Conservation (phyloP, 2,797 vertebrate genomes). For the Cetoscarus ocellatus region DNA sequence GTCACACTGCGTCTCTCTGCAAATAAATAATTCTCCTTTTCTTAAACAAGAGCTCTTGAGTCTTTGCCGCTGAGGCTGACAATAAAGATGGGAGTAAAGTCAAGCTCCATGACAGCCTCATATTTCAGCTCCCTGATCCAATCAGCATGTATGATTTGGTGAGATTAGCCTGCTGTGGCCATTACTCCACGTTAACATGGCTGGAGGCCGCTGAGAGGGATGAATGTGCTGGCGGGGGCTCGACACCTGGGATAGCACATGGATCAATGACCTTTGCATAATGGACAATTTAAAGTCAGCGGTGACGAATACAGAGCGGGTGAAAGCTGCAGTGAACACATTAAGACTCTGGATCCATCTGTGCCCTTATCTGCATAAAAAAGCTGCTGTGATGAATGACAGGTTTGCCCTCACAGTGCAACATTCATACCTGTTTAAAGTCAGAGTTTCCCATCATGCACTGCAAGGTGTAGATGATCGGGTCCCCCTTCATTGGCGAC, state of each 20-base stretch:
- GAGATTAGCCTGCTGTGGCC: slow-evolving; percentile 60
- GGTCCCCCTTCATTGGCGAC: slow-evolving; percentile 94
- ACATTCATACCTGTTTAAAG: slow-evolving; percentile 92
- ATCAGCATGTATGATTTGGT: slow-evolving; percentile 47
- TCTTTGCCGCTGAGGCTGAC: slow-evolving; percentile 13
- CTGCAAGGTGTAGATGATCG: slow-evolving; percentile 94
- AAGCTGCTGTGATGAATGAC: slow-evolving; percentile 35
- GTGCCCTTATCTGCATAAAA: slow-evolving; percentile 37
- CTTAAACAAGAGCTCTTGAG: slow-evolving; percentile 1
- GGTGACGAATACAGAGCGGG: slow-evolving; percentile 36
- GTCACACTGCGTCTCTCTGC: neutral
- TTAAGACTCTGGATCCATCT: slow-evolving; percentile 45
- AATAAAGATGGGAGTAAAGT: slow-evolving; percentile 22
- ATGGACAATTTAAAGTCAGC: slow-evolving; percentile 60
- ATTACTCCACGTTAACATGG: slow-evolving; percentile 65
- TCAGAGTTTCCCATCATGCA: slow-evolving; percentile 95
- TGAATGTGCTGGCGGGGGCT: slow-evolving; percentile 45
- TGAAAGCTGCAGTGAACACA: slow-evolving; percentile 27
- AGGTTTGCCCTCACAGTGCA: slow-evolving; percentile 18
- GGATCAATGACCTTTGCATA: slow-evolving; percentile 74
- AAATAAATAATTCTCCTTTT: slow-evolving; percentile 9
- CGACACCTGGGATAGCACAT: slow-evolving; percentile 63
- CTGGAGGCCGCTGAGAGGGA: slow-evolving; percentile 49
- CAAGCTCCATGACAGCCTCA: slow-evolving; percentile 25
- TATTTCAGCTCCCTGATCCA: slow-evolving; percentile 50